phyloP scores from a whole-genome alignment of 2,113 vertebrate species.

The Stercorarius parasiticus region DNA sequence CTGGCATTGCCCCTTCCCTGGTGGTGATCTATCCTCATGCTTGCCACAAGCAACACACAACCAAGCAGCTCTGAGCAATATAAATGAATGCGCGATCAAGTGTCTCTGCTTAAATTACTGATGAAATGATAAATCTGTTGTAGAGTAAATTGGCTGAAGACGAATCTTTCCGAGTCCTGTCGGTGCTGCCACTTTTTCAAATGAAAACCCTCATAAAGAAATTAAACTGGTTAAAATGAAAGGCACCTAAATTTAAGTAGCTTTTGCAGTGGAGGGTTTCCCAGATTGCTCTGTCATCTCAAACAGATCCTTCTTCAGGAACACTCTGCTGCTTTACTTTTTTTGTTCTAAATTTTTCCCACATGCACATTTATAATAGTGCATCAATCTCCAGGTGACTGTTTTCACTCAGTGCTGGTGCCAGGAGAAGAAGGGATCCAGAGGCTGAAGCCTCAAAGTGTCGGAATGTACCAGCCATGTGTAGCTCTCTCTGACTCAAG shows the following conservation, averaged over 20 bases:
- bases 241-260: neutral
- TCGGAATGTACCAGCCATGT: neutral
- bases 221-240: slow-evolving; percentile 35
- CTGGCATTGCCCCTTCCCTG: neutral
- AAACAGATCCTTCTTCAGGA: neutral
- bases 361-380: neutral
- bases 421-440: neutral
- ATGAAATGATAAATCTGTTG: slow-evolving; percentile 42
- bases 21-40: neutral
- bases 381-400: neutral
- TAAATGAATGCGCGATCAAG: neutral
- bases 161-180: neutral
- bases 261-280: neutral
- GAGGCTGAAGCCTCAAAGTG: neutral
- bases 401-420: neutral
- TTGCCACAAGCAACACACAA: neutral
- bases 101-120: slow-evolving; percentile 47
- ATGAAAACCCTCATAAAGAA: slow-evolving; percentile 35
- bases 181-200: slow-evolving; percentile 20
- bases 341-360: neutral
- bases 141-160: slow-evolving; percentile 49
- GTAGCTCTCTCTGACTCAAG: neutral
- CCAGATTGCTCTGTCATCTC: neutral
- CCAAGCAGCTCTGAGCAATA: neutral
- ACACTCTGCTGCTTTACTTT: neutral